phyloP scores from a whole-genome alignment of 2,888 invertebrate genomes.

The Andrena trimmerana region DNA sequence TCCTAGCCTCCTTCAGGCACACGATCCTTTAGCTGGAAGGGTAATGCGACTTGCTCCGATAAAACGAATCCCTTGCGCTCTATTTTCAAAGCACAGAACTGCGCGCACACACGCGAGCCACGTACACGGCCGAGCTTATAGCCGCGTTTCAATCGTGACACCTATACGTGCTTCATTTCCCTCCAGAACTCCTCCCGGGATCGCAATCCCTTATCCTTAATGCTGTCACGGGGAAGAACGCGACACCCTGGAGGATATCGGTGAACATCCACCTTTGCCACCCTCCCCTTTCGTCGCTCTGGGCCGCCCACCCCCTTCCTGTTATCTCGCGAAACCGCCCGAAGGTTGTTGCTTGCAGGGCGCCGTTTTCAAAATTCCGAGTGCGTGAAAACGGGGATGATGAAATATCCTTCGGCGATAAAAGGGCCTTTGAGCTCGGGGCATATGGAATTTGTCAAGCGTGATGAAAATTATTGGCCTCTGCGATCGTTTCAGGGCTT shows the following conservation, averaged over 20 bases:
- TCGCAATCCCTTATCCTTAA: conserved; percentile 58
- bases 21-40: conserved; percentile 35
- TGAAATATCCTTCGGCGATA: neutral
- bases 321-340: conserved; percentile 28
- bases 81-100: conserved; percentile 43
- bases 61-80: conserved; percentile 54
- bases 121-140: conserved; percentile 16
- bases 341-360: neutral
- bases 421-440: neutral
- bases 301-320: neutral
- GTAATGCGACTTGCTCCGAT: conserved; percentile 57
- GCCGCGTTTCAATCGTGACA: conserved; percentile 60
- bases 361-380: neutral
- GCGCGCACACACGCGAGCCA: conserved; percentile 2
- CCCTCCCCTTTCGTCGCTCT: conserved; percentile 6
- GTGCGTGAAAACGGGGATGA: neutral
- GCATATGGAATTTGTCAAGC: conserved; percentile 2
- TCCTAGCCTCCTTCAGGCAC: conserved; percentile 29
- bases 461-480: neutral
- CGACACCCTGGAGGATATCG: conserved; percentile 52
- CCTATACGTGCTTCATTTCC: conserved; percentile 61
- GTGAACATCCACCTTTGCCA: conserved; percentile 18
- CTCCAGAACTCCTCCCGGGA: conserved; percentile 37
- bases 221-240: conserved; percentile 48
- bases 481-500: neutral